Evolutionary conservation across 92 coral and sea anemone species (phyloP).

Genomic region (Paragorgia papillata): DNA sequence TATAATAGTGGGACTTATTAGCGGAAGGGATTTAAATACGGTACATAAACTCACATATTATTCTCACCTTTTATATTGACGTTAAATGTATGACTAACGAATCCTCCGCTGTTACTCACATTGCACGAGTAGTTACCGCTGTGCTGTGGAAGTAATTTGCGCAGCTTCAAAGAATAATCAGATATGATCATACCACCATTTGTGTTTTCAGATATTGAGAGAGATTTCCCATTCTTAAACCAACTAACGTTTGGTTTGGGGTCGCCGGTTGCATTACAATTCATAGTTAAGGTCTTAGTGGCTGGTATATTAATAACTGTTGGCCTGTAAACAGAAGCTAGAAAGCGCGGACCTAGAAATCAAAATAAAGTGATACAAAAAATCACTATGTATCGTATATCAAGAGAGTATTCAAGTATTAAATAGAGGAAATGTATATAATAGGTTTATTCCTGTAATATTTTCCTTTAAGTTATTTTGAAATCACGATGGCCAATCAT

Average conservation of each 20-base stretch:
- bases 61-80: constrained; percentile 27
- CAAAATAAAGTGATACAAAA: too few relatives aligned
- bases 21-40: too few relatives aligned
- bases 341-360: constrained; percentile 22
- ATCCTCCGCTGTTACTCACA: constrained; percentile 33
- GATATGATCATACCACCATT: background rate
- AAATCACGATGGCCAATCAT: too few relatives aligned
- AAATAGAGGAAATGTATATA: too few relatives aligned
- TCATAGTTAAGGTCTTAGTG: background rate
- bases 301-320: constrained; percentile 11
- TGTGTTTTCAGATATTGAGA: background rate
- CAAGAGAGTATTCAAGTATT: too few relatives aligned
- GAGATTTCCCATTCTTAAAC: constrained; percentile 18
- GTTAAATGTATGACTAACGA: constrained; percentile 19
- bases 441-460: too few relatives aligned
- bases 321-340: background rate
- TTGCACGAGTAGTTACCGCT: constrained; percentile 32
- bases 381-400: too few relatives aligned
- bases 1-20: too few relatives aligned
- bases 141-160: constrained; percentile 12
- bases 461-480: too few relatives aligned
- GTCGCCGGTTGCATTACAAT: constrained; percentile 30
- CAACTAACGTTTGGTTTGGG: constrained; percentile 27
- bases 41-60: too few relatives aligned
- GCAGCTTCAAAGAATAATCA: constrained; percentile 15